A percentile compares a stretch with the other conserved stretches of the same genome.
Conservation (phyloP, 2,888 invertebrate genomes). For the Fissipunctia ypsillon region DNA sequence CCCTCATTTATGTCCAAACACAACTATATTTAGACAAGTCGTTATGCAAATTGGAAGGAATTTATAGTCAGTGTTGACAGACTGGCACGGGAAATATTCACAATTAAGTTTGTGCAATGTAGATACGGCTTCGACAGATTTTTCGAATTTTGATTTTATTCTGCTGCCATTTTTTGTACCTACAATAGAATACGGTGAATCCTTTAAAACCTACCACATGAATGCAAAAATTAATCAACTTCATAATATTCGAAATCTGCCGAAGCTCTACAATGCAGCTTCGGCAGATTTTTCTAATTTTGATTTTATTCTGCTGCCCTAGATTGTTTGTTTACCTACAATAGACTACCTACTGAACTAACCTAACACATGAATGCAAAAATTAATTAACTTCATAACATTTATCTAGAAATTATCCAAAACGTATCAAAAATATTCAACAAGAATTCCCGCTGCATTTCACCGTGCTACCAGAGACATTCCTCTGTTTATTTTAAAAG, state of each 20-base stretch:
- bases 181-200: neutral
- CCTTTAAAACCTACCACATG: slow-evolving; percentile 1
- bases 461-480: slow-evolving; percentile 68
- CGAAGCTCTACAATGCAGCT: too few species aligned
- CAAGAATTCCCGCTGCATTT: slow-evolving; percentile 69
- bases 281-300: too few species aligned
- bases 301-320: too few species aligned
- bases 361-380: too few species aligned
- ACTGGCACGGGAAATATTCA: slow-evolving; percentile 32
- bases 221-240: slow-evolving; percentile 36
- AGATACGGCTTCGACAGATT: neutral
- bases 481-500: slow-evolving; percentile 81
- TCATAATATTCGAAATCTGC: slow-evolving; percentile 25
- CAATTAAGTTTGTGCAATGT: slow-evolving; percentile 26
- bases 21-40: slow-evolving; percentile 76
- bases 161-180: neutral
- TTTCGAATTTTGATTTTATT: neutral
- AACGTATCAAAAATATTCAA: slow-evolving; percentile 46
- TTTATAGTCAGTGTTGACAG: slow-evolving; percentile 69
- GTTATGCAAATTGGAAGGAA: slow-evolving; percentile 74
- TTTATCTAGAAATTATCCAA: slow-evolving; percentile 23
- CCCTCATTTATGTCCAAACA: slow-evolving; percentile 82
- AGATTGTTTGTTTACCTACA: too few species aligned
- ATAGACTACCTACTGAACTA: too few species aligned
- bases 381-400: slow-evolving; percentile 30